Evolutionary conservation across 2,113 vertebrate genomes (phyloP), one percentile per base, ranked within the genome.

Genomic region (Aptenodytes forsteri): DNA sequence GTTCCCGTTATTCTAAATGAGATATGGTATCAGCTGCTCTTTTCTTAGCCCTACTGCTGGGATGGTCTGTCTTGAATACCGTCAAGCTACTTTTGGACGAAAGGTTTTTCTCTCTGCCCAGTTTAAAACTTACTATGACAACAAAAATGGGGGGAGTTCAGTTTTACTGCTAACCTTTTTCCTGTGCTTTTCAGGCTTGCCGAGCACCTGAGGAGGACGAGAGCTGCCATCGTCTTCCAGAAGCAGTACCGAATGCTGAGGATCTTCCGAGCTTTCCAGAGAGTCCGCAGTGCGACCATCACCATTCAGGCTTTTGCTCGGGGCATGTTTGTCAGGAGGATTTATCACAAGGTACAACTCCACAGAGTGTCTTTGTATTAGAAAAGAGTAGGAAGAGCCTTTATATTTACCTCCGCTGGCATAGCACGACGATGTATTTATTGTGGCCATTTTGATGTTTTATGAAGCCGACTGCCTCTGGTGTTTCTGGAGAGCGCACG

Each of bases 221-320:
- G 98, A 54, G 99, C 99, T 0, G 98, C 99, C 8, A 21, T 99
- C 8, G 32, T 98, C 91, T 97, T 99, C 94, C 99, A 99, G 98
- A 99, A 99, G 88, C 99, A 99, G 92, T 99, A 94, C 67, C 98
- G 99, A 7, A 99, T 99, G 99, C 94, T 92, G 82, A 98, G 97
- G 56, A 98, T 99, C 26, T 79, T 93, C 25, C 98, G 64, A 40
- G 98, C 97, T 6, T 99, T 97, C 90, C 98, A 95, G 96, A 98
- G 94, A 22, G 59, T 98, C 80, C 97, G 93, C 38, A 49, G 10
- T 1, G 99, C 99, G 0, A 83, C 98, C 0, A 0, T 99, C 87
- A 97, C 98, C 86, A 99, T 99, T 95, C 99, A 99, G 98, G 99
- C 99, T 81, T 99, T 97, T 58, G 55, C 99, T 29, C 96, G 98